These are phyloP conservation scores for Tridacna crocea DNA, from an alignment of 2,888 invertebrate species.

Conservation along the genomic window DNA sequence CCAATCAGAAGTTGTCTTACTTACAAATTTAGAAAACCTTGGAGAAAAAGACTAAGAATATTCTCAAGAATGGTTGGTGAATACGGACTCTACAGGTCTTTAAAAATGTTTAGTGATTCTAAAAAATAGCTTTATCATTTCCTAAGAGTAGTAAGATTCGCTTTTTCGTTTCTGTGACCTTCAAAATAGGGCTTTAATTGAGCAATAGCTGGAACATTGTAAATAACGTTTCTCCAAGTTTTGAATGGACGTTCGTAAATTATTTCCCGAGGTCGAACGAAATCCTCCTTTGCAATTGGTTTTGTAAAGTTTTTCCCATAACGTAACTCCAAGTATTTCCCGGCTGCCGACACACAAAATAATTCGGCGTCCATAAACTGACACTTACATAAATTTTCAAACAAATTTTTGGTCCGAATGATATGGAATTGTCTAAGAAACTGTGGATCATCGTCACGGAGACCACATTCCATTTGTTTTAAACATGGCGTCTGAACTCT, in stretches of 20 bases:
- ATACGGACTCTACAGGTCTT: too few relatives aligned
- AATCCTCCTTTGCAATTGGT: conserved; percentile 23
- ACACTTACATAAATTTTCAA: conserved; percentile 31
- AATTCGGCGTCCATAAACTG: conserved; percentile 22
- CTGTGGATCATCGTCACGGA: conserved; percentile 19
- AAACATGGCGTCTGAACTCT: conserved; percentile 27
- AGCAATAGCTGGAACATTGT: conserved; percentile 5
- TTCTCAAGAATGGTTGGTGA: too few relatives aligned
- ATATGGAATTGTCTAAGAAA: conserved; percentile 2
- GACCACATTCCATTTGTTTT: conserved; percentile 15
- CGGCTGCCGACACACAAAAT: conserved; percentile 13
- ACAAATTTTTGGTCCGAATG: conserved; percentile 16
- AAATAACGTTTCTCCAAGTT: conserved; percentile 22
- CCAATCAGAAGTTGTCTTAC: too few relatives aligned
- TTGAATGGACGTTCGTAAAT: conserved; percentile 27
- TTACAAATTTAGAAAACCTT: too few relatives aligned
- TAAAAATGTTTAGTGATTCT: too few relatives aligned
- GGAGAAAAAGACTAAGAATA: too few relatives aligned
- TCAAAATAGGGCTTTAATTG: conserved; percentile 23
- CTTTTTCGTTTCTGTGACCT: conserved; percentile 12
- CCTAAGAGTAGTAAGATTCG: conserved; percentile 4
- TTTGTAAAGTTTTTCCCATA: conserved; percentile 26
- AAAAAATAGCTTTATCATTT: neutral
- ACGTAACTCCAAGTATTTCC: conserved; percentile 16
- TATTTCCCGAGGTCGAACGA: neutral